These are phyloP conservation scores for Odontocerum albicorne DNA, from an alignment of 2,888 invertebrate species.

Conservation along the genomic window DNA sequence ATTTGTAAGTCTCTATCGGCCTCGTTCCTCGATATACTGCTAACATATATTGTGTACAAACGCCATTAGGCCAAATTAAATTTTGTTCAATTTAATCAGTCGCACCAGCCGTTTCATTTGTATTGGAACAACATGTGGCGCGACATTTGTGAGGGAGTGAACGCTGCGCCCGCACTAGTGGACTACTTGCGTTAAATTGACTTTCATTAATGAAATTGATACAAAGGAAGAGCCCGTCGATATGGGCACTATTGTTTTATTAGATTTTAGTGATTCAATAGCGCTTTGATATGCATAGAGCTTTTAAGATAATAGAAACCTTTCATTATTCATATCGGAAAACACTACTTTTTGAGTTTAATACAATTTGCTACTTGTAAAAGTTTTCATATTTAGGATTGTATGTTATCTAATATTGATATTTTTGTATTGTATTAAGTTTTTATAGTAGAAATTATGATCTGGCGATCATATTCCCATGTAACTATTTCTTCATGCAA, in stretches of 20 bases:
- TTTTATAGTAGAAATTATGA: too few relatives aligned
- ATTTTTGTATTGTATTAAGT: too few relatives aligned
- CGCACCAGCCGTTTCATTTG: conserved; percentile 31
- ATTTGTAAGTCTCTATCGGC: conserved; percentile 10
- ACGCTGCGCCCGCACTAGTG: neutral
- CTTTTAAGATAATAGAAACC: too few relatives aligned
- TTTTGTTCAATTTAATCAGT: conserved; percentile 36
- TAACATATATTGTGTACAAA: conserved; percentile 23
- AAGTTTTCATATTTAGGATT: too few relatives aligned
- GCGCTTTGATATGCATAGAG: too few relatives aligned
- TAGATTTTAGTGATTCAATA: too few relatives aligned
- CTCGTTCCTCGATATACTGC: conserved; percentile 2
- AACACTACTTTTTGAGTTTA: too few relatives aligned
- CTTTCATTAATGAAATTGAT: conserved; percentile 23
- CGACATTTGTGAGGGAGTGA: conserved; percentile 15
- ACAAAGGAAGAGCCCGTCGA: conserved; percentile 8
- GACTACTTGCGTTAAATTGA: conserved; percentile 15
- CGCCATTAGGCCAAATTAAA: conserved; percentile 34
- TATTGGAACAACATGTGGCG: conserved; percentile 13
- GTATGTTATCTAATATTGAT: too few relatives aligned
- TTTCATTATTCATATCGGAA: too few relatives aligned
- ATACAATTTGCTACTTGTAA: too few relatives aligned
- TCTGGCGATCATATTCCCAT: too few relatives aligned
- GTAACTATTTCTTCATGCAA: too few relatives aligned
- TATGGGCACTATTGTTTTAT: neutral